A percentile compares a stretch with the other conserved stretches of the same genome.
Evolutionary conservation across 2,113 vertebrate species (phyloP).

Genomic region (Megalops atlanticus): DNA sequence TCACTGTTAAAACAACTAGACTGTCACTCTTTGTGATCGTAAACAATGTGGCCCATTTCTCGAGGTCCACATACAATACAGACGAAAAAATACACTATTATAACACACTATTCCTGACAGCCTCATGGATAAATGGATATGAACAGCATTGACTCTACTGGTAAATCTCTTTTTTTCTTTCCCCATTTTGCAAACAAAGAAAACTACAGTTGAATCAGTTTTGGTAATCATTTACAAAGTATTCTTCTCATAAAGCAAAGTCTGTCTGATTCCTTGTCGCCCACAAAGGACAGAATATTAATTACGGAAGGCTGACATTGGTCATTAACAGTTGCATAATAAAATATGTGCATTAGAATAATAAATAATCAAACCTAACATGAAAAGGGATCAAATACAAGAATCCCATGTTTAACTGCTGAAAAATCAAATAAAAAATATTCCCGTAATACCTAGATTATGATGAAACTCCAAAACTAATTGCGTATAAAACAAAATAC

Average conservation of each 20-base stretch:
- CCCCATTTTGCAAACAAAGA: background rate
- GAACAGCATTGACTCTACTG: background rate
- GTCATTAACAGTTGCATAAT: background rate
- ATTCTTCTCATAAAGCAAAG: background rate
- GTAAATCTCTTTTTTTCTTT: background rate
- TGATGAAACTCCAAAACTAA: background rate
- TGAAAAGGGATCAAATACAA: slow-evolving; percentile 7
- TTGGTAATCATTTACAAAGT: background rate
- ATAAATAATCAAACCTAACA: background rate
- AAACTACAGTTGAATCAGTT: background rate
- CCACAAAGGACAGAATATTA: background rate
- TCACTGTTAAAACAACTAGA: background rate
- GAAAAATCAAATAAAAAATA: background rate
- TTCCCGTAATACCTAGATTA: background rate
- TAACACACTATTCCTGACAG: background rate
- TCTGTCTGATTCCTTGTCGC: background rate
- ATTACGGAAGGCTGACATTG: background rate
- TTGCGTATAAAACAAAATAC: background rate
- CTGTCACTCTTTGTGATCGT: background rate
- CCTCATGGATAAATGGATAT: background rate
- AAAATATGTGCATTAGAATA: background rate
- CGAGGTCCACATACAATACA: background rate
- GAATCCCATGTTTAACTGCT: background rate
- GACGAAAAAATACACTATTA: background rate
- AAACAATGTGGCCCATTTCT: background rate